These are phyloP conservation scores for Vanessa cardui DNA, from an alignment of 2,888 invertebrate species.

Conservation along the genomic window DNA sequence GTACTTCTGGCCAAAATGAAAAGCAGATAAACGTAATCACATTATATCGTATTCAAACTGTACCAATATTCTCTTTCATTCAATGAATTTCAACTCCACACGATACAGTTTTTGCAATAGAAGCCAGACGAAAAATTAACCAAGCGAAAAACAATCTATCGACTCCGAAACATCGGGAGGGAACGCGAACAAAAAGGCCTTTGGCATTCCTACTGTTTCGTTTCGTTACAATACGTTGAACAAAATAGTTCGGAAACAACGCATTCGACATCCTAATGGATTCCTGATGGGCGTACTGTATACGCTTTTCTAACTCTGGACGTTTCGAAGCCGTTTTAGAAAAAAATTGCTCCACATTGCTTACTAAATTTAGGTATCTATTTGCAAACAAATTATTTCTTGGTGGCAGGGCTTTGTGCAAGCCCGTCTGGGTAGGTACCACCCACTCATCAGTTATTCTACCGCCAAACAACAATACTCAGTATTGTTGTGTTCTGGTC, in stretches of 20 bases:
- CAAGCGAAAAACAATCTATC: conserved; percentile 38
- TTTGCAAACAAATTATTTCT: neutral
- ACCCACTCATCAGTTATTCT: too few species aligned
- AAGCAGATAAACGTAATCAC: neutral
- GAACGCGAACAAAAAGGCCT: conserved; percentile 29
- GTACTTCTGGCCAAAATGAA: neutral
- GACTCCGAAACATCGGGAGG: conserved; percentile 32
- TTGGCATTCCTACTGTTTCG: conserved; percentile 31
- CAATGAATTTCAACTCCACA: conserved; percentile 13
- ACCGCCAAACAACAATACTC: too few species aligned
- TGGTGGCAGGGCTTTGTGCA: too few species aligned
- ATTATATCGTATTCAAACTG: neutral
- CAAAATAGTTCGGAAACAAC: conserved; percentile 31
- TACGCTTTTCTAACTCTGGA: conserved; percentile 9
- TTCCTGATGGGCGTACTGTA: conserved; percentile 28
- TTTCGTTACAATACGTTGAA: conserved; percentile 32
- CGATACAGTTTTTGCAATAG: conserved; percentile 13
- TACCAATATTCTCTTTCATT: conserved; percentile 4
- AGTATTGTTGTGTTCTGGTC: too few species aligned
- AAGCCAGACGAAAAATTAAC: conserved; percentile 34
- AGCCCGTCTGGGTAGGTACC: too few species aligned
- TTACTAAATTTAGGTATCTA: neutral
- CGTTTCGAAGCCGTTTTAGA: neutral
- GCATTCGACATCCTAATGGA: conserved; percentile 32
- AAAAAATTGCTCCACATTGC: neutral